Percentiles rank a stretch among this genome's conserved stretches.
Evolutionary conservation across 2,113 vertebrate genomes (phyloP).

Genomic region (Cyanoramphus novaezelandiae): DNA sequence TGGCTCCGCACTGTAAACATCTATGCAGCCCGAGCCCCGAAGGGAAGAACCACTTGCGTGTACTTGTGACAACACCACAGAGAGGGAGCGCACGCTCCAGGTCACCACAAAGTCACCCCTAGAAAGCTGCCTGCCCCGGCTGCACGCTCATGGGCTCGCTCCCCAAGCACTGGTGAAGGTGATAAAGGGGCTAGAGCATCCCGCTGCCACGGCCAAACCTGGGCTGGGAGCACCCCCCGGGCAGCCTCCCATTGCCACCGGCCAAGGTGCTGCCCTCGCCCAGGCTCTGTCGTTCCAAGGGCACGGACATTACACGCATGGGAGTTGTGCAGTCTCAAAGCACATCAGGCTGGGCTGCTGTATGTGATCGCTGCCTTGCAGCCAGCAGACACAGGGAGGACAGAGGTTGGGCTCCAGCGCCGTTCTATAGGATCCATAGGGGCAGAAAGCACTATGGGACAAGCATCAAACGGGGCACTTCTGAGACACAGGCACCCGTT

Average conservation of each 20-base stretch:
- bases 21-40: background rate
- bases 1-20: background rate
- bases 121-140: accelerated
- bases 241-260: background rate
- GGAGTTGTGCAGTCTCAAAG: background rate
- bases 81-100: accelerated
- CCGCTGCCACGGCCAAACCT: accelerated
- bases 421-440: background rate
- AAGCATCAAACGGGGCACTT: accelerated
- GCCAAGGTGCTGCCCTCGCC: background rate
- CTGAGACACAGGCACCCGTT: accelerated
- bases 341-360: no score
- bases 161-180: background rate
- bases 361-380: background rate
- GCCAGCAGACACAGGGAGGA: background rate
- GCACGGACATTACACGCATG: accelerated
- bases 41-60: background rate
- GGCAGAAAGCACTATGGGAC: background rate
- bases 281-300: background rate
- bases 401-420: background rate
- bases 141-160: accelerated
- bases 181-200: accelerated
- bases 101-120: background rate
- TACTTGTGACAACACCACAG: background rate
- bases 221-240: background rate